Conservation (phyloP, 2,888 invertebrate species). For the Endomychus coccineus region DNA sequence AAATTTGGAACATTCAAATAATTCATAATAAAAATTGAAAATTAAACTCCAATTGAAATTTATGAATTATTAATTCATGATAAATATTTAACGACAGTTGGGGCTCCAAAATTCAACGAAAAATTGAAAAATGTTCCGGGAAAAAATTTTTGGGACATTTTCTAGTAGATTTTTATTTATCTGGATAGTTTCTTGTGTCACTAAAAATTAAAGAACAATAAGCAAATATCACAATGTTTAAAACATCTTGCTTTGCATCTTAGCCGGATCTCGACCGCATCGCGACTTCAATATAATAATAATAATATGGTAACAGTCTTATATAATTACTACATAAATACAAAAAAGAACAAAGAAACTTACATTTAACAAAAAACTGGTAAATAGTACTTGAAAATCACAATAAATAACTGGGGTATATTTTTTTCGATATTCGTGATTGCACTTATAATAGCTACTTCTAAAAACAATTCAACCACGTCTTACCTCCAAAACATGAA, state of each 20-base stretch:
- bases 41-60: no score
- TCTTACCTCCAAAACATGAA: constrained; percentile 17
- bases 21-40: no score
- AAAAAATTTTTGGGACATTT: neutral
- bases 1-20: no score
- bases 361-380: constrained; percentile 23
- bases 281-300: constrained; percentile 23
- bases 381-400: constrained; percentile 34
- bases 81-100: no score
- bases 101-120: no score
- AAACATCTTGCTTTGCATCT: constrained; percentile 34
- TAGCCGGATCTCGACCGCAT: constrained; percentile 5
- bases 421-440: constrained; percentile 35
- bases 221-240: constrained; percentile 46
- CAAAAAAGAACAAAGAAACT: constrained; percentile 23
- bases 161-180: constrained; percentile 5
- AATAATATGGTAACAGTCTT: constrained; percentile 48
- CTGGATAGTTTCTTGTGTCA: constrained; percentile 20
- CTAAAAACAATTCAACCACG: constrained; percentile 10
- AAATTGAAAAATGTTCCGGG: constrained; percentile 25
- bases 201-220: constrained; percentile 31
- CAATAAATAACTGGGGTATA: constrained; percentile 36
- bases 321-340: constrained; percentile 40
- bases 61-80: no score
- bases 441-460: constrained; percentile 31